Evolutionary conservation across 92 coral and sea anemone genomes (phyloP), one percentile per base, ranked within the genome.

Genomic region (Epizoanthus scotinus): DNA sequence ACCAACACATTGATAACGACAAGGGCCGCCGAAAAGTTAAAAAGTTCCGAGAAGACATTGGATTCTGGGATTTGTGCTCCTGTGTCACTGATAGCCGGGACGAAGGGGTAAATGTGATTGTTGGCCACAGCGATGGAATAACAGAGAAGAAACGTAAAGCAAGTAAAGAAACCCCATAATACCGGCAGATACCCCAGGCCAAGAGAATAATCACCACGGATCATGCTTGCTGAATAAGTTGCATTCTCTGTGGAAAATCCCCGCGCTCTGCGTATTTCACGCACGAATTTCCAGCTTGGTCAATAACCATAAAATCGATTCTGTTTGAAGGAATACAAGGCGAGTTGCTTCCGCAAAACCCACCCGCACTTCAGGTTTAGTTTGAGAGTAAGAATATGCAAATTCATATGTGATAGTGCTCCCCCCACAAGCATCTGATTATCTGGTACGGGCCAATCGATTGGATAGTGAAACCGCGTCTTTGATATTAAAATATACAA

Each of bases 51-150:
- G 86, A 96, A 96, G 69, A 96, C 81, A 67, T 93, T 88, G 25
- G 98, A 91, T 74, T 96, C 99, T 19, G 99, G 99, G 38, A 87
- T 87, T 67, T 88, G 90, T 21, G 99, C 98, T 21, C 97, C 99
- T 2, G 99, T 96, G 82, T 96, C 97, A 85, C 99, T 96, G 65
- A 96, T 96, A 75, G 99, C 94, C 42, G 99, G 99, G 2, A 96
- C 95, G 47, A 96, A 91, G 4, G 99, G 99, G 44, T 93, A 96
- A 36, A 96, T 87, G 80, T 96, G 98, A 25, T 91, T 89, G 59
- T 80, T 85, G 34, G 90, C 85, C 28, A 96, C 97, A n/a, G 99
- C 94, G 49, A 93, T 90, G 4, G 89, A 83, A 75, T 96, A 96
- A 73, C 99, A 96, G 38, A 96, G 71, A 15, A 92, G 67, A 70